phyloP scores from a whole-genome alignment of 1,140 invertebrate species.

The Metopolophium dirhodum region DNA sequence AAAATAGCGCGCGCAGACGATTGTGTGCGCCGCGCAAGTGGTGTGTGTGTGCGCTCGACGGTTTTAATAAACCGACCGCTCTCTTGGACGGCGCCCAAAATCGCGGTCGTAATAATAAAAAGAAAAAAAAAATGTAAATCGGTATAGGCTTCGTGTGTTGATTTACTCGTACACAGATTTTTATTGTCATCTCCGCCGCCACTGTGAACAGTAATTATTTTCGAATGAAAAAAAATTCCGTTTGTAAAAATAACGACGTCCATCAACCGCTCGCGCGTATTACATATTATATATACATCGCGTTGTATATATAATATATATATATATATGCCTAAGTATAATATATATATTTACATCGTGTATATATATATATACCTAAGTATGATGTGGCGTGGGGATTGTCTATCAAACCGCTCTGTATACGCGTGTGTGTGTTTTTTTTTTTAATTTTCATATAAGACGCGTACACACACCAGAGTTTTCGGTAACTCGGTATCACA shows the following conservation, averaged over 20 bases:
- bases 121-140: constrained; percentile 30
- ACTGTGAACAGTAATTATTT: constrained; percentile 1
- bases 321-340: too few relatives aligned
- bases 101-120: constrained; percentile 34
- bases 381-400: background rate
- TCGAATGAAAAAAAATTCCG: background rate
- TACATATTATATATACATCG: too few relatives aligned
- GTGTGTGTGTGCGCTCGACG: background rate
- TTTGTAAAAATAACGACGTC: constrained; percentile 40
- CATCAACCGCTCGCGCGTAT: background rate
- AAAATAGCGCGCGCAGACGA: background rate
- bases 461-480: background rate
- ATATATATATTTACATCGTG: too few relatives aligned
- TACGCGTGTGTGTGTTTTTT: background rate
- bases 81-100: constrained; percentile 39
- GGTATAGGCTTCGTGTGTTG: constrained; percentile 1
- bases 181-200: constrained; percentile 23
- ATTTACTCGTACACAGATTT: constrained; percentile 44
- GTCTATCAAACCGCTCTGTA: background rate
- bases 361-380: too few relatives aligned
- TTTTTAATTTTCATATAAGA: background rate
- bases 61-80: constrained; percentile 26
- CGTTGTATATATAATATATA: too few relatives aligned
- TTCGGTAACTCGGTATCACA: background rate
- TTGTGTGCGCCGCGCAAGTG: background rate